Evolutionary conservation across 2,797 vertebrate species (phyloP).

Genomic region (Ficedula albicollis): DNA sequence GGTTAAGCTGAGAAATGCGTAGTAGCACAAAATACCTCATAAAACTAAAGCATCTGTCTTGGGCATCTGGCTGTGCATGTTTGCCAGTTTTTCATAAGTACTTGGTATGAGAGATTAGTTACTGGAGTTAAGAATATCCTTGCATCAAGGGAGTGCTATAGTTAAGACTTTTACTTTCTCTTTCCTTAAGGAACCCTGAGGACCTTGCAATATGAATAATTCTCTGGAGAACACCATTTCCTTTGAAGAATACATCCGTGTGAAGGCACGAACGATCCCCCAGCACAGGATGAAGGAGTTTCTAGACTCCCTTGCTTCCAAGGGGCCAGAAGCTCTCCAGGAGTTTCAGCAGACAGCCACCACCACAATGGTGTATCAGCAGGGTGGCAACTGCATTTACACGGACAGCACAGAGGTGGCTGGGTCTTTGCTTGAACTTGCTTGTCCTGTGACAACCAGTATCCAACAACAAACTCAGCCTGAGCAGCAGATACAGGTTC

Average conservation of each 20-base stretch:
- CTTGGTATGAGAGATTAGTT: neutral
- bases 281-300: slow-evolving; percentile 99
- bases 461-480: slow-evolving; percentile 81
- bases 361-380: slow-evolving; percentile 95
- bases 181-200: slow-evolving; percentile 74
- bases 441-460: slow-evolving; percentile 90
- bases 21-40: neutral
- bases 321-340: slow-evolving; percentile 92
- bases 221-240: slow-evolving; percentile 93
- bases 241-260: slow-evolving; percentile 95
- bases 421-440: slow-evolving; percentile 93
- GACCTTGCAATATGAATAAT: slow-evolving; percentile 91
- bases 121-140: slow-evolving; percentile 4
- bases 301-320: slow-evolving; percentile 91
- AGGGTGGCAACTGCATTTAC: slow-evolving; percentile 93
- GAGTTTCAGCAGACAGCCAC: slow-evolving; percentile 90
- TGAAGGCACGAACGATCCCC: slow-evolving; percentile 92
- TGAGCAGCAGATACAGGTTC: slow-evolving; percentile 83
- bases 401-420: slow-evolving; percentile 97
- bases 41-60: slow-evolving; percentile 26
- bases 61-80: slow-evolving; percentile 19
- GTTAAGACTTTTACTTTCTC: slow-evolving; percentile 54
- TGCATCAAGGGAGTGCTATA: neutral
- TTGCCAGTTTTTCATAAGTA: neutral
- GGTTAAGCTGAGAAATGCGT: neutral